Evolutionary conservation across 2,888 invertebrate species (phyloP), one percentile per base, ranked within the genome.

Genomic region (Callimorpha dominula): DNA sequence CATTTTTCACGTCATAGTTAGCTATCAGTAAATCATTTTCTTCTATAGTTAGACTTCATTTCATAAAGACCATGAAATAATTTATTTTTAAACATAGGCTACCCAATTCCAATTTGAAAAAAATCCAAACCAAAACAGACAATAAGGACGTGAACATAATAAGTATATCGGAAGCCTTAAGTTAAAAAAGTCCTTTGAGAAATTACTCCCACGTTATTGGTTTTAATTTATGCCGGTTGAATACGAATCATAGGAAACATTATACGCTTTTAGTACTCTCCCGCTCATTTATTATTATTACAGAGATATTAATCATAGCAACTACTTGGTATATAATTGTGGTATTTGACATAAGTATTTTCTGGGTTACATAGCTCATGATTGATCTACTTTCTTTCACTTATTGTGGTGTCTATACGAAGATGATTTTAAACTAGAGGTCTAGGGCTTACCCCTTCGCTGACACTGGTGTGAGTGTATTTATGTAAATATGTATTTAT

Each of bases 191-290:
- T 65, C 46, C 42, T 62, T 68, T 71, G 74, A 74, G 71, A 63
- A 71, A 69, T 74, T 31, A 70, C 70, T 74, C 31, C n/a, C 40
- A 57, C 70, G 4, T 67, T 54, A 71, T 67, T 73, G 15, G 70
- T 69, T 79, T 75, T 68, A 65, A 49, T 62, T 62, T 9, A 20
- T 17, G 11, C n/a, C 52, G 52, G 64, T 72, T 50, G 60, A 77
- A 70, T 76, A 70, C 40, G 31, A 65, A 69, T 70, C 43, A 64
- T 52, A 64, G 49, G 64, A 62, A 54, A 63, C 60, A 65, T 50
- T 49, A 14, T 6, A 40, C 54, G 52, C 46, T 65, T 15, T 63
- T 68, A 20, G 0, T 11, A 20, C 57, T 20, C 12, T 20, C 20
- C 11, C n/a, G 12, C 20, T 60, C 14, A 31, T 60, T 31, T 14